phyloP scores from a whole-genome alignment of 2,797 vertebrate genomes.

The Cyclopterus lumpus region DNA sequence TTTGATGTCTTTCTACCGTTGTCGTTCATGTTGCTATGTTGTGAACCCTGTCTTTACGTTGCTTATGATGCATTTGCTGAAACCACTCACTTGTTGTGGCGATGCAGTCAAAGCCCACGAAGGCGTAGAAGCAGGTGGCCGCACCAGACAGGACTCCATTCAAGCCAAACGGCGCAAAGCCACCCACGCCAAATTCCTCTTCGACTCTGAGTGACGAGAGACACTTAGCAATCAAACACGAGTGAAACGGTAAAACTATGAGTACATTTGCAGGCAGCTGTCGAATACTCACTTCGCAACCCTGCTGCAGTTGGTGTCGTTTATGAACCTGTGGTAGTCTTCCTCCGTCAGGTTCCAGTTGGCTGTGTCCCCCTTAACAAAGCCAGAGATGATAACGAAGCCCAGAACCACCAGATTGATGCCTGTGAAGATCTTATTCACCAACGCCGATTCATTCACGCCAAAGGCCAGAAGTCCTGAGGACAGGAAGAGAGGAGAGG shows the following conservation, averaged over 20 bases:
- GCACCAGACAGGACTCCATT: conserved; percentile 89
- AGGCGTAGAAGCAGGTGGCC: conserved; percentile 98
- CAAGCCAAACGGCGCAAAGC: conserved; percentile 92
- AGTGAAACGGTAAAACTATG: background rate
- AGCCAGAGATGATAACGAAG: conserved; percentile 93
- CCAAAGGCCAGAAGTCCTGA: conserved; percentile 92
- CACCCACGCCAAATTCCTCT: conserved; percentile 85
- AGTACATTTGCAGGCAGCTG: background rate
- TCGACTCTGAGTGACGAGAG: conserved; percentile 46
- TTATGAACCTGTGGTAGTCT: conserved; percentile 62
- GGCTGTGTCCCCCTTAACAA: conserved; percentile 88
- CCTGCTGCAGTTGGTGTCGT: conserved; percentile 32
- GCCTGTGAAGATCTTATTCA: conserved; percentile 96
- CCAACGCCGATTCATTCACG: conserved; percentile 93
- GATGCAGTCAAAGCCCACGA: conserved; percentile 98
- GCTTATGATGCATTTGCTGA: background rate
- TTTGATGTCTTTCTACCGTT: background rate
- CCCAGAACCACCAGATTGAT: conserved; percentile 93
- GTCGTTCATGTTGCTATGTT: background rate
- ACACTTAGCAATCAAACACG: background rate
- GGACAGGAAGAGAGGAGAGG: background rate
- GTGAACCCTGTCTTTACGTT: background rate
- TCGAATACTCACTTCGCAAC: conserved; percentile 37
- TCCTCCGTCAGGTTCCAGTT: conserved; percentile 90
- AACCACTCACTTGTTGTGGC: conserved; percentile 91